These are phyloP conservation scores for Machimus rusticus DNA, from an alignment of 2,888 invertebrate species.

Conservation along the genomic window DNA sequence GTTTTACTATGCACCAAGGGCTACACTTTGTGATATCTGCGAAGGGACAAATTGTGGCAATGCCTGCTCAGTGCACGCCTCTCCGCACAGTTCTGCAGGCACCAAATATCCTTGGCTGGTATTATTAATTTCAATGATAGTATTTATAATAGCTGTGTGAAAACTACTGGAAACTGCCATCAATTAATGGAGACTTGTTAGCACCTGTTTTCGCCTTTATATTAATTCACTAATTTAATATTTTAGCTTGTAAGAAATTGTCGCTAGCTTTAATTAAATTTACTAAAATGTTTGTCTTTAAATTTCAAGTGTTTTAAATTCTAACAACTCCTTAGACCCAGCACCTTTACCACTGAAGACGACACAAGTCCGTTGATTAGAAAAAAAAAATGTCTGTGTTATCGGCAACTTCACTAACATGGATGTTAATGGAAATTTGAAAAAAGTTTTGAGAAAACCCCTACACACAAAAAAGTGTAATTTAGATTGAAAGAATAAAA, in stretches of 20 bases:
- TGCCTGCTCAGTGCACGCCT: constrained; percentile 58
- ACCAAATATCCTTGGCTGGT: not conserved
- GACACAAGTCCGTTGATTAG: too few species aligned
- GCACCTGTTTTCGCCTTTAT: not conserved
- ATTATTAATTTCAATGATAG: not conserved
- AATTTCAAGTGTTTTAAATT: not conserved
- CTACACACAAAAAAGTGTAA: too few species aligned
- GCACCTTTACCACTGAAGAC: not conserved
- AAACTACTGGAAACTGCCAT: not conserved
- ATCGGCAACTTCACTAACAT: too few species aligned
- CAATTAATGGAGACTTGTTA: not conserved
- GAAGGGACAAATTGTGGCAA: constrained; percentile 67
- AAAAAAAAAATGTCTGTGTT: too few species aligned
- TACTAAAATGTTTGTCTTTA: not conserved
- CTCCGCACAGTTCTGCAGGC: not conserved
- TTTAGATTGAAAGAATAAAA: too few species aligned
- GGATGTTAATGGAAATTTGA: too few species aligned
- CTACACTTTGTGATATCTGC: constrained; percentile 84
- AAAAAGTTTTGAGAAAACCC: too few species aligned
- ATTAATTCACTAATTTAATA: constrained; percentile 15
- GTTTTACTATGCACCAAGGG: constrained; percentile 77
- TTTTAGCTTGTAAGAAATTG: not conserved
- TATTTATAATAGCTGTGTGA: not conserved
- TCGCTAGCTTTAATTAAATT: constrained; percentile 9
- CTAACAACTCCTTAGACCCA: not conserved